Percentiles rank a stretch among this genome's conserved stretches.
Conservation (phyloP, 2,888 invertebrate genomes). For the Megalurothrips usitatus region DNA sequence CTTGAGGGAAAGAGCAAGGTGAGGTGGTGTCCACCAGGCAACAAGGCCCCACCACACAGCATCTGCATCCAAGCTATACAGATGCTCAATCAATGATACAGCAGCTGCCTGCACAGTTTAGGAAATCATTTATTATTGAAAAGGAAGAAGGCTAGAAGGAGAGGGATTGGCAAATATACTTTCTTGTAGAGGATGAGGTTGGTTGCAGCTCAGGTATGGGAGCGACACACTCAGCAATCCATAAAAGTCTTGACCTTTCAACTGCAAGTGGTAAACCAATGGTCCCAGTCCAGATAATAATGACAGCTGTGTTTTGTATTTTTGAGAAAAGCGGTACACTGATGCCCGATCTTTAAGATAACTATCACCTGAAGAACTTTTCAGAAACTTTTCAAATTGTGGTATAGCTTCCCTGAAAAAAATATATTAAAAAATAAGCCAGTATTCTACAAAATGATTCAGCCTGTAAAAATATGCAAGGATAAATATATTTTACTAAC, state of each 20-base stretch:
- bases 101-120: background rate
- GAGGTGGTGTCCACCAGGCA: background rate
- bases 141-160: background rate
- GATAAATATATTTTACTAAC: background rate
- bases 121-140: background rate
- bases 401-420: background rate
- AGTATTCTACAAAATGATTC: background rate
- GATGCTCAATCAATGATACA: background rate
- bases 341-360: background rate
- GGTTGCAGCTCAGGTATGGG: background rate
- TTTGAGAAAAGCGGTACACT: background rate
- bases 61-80: background rate
- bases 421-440: background rate
- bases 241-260: background rate
- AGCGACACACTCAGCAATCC: background rate
- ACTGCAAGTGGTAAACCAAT: background rate
- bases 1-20: background rate
- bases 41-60: conserved; percentile 4
- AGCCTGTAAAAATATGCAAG: background rate
- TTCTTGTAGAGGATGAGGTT: background rate
- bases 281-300: background rate
- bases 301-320: background rate
- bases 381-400: background rate
- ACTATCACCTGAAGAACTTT: background rate
- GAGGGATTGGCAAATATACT: background rate